phyloP scores from a whole-genome alignment of 2,797 vertebrate species.

The Acropternis orthonyx region DNA sequence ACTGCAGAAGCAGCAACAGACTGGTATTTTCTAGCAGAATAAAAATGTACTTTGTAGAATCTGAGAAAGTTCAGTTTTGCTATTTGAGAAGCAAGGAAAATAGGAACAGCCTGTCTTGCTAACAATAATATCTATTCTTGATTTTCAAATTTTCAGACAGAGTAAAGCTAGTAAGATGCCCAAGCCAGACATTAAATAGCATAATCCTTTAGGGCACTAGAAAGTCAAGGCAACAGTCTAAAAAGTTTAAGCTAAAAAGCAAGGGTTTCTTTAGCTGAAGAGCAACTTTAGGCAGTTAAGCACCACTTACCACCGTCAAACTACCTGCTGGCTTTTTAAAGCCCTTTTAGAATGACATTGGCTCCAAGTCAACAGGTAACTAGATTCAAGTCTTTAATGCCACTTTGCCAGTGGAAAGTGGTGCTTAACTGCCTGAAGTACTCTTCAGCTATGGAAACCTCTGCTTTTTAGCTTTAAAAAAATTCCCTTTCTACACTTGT shows the following conservation, averaged over 20 bases:
- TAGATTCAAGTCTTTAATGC: not conserved
- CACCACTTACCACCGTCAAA: not conserved
- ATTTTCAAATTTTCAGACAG: not conserved
- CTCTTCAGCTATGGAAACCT: not conserved
- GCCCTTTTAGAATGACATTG: not conserved
- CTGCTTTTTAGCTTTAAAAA: not conserved
- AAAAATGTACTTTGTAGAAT: not conserved
- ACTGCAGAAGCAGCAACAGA: not conserved
- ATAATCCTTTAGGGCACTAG: not conserved
- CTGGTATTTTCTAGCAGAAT: not conserved
- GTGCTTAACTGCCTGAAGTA: not conserved
- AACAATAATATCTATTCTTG: not conserved
- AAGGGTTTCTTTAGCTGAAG: not conserved
- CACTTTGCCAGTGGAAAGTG: rapidly evolving
- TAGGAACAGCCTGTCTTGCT: not conserved
- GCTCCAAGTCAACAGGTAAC: not conserved
- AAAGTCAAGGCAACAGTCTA: not conserved
- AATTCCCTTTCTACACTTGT: not conserved
- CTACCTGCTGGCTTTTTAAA: not conserved
- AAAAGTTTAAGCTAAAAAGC: not conserved
- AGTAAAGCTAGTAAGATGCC: not conserved
- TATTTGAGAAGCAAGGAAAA: not conserved
- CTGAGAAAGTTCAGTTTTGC: not conserved
- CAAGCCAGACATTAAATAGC: not conserved
- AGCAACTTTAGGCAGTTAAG: not conserved